Evolutionary conservation across 2,888 invertebrate species (phyloP), one percentile per base, ranked within the genome.

Genomic region (Pollenia amentaria): DNA sequence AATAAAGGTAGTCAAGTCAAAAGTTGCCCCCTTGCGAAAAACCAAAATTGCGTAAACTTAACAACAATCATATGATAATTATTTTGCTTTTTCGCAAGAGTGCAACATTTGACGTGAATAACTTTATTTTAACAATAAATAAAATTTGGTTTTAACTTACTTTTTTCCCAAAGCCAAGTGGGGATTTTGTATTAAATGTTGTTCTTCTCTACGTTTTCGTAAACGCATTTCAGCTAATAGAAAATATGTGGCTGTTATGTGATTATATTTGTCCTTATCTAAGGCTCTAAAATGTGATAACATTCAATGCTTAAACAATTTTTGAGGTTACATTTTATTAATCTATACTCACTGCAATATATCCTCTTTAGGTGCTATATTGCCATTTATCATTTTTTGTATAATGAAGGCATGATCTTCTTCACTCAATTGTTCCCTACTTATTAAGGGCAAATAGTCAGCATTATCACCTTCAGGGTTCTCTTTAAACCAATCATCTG

Each of bases 231-330:
- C 99, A 14, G 99, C 99, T 90, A 99, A 94, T 89, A 99, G 94
- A 94, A 97, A 99, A 94, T 99, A 99, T 21, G 99, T 99, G 65
- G 99, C 99, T 44, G 99, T 99, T 91, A 99, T 97, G 93, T 99
- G 98, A 94, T 98, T 98, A 94, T 99, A 99, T 92, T 98, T 98
- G 94, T 99, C 98, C 92, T 97, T 97, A 92, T 99, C 98, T 91
- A 99, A 94, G 79, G 98, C 97, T 88, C 97, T 97, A 92, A 85
- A 77, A 81, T 70, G 18, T 16, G 21, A 38, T 65, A 62, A 67
- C 0, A 12, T 29, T 3, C 12, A 75, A 29, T 40, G 40, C 9
- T 14, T 62, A 46, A 67, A 53, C 3, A n/a, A n/a, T 4, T 57
- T 2, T 53, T 60, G 8, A 6, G 14, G 12, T 21, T n/a, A 44